Percentiles rank a stretch among this genome's conserved stretches.
phyloP scores from a whole-genome alignment of 2,797 vertebrate genomes.

The Premnoplex brunnescens region DNA sequence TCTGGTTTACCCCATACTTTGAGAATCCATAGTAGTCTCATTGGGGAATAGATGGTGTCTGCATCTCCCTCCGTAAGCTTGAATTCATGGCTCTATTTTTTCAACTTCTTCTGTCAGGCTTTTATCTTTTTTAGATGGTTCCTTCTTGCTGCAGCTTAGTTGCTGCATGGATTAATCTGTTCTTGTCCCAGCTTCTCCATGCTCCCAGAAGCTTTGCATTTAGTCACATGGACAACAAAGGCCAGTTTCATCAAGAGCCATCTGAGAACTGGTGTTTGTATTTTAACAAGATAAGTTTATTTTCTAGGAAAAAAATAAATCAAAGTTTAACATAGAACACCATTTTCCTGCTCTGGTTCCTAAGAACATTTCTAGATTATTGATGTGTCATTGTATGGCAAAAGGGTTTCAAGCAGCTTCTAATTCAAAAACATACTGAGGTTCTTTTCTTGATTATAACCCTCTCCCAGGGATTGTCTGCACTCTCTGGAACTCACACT shows the following conservation, averaged over 20 bases:
- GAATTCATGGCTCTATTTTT: background rate
- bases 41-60: background rate
- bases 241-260: background rate
- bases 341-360: background rate
- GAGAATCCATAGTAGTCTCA: background rate
- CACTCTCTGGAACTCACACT: background rate
- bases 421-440: background rate
- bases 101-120: background rate
- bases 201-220: background rate
- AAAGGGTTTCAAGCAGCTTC: background rate
- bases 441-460: background rate
- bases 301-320: background rate
- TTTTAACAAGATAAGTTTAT: background rate
- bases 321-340: background rate
- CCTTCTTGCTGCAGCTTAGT: background rate
- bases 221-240: background rate
- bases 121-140: background rate
- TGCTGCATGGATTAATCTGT: background rate
- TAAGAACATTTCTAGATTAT: background rate
- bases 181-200: background rate
- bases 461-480: background rate
- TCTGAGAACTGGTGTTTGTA: background rate
- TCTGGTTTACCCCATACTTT: background rate
- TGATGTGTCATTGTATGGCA: rapidly evolving
- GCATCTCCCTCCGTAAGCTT: background rate